Evolutionary conservation across 2,888 invertebrate genomes (phyloP).

Genomic region (Troides aeacus): DNA sequence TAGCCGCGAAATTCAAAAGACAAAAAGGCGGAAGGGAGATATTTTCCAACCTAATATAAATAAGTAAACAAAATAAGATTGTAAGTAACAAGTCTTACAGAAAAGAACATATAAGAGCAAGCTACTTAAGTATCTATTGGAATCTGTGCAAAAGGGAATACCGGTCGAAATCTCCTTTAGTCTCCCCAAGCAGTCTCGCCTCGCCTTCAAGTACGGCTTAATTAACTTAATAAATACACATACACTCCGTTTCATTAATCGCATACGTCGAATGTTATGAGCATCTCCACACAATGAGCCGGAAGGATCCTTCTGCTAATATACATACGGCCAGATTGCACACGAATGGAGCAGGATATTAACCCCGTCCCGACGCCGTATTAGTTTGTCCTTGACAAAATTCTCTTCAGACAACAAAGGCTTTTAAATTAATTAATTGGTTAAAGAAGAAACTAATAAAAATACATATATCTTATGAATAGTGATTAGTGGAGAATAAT

Average conservation of each 20-base stretch:
- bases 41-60: no score
- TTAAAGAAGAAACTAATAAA: no score
- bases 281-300: conserved; percentile 46
- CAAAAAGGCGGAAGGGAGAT: no score
- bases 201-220: conserved; percentile 68
- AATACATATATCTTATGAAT: no score
- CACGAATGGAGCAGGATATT: conserved; percentile 12
- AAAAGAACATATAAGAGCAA: background rate
- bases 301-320: conserved; percentile 22
- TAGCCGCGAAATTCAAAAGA: no score
- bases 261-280: conserved; percentile 77
- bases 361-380: background rate
- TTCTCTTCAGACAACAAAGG: no score
- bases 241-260: conserved; percentile 73
- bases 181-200: conserved; percentile 39
- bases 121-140: conserved; percentile 12
- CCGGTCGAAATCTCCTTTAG: conserved; percentile 30
- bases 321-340: conserved; percentile 9
- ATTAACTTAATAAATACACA: conserved; percentile 78
- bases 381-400: no score
- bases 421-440: no score
- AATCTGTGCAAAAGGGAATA: conserved; percentile 29
- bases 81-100: background rate
- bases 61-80: background rate
- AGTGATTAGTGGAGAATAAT: no score